phyloP scores from a whole-genome alignment of 2,797 vertebrate genomes.

The Delichon dasypus region DNA sequence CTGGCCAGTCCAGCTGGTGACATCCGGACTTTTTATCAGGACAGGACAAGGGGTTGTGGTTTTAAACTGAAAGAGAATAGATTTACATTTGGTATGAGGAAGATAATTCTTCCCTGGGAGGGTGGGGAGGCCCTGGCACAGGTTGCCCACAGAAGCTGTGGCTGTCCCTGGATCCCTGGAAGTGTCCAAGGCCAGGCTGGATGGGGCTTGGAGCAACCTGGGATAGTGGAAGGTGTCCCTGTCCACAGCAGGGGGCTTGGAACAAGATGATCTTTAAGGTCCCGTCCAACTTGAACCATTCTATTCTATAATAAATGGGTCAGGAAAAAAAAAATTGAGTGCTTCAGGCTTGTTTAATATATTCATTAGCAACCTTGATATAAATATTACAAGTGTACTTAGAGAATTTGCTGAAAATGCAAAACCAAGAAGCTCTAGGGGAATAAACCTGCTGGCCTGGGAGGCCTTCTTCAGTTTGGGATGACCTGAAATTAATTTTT shows the following conservation, averaged over 20 bases:
- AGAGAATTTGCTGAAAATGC: conserved; percentile 32
- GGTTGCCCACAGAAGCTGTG: not conserved
- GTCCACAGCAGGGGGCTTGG: fast-evolving
- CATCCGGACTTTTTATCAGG: not conserved
- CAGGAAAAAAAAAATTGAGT: not conserved
- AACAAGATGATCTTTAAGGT: not conserved
- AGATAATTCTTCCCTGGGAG: fast-evolving
- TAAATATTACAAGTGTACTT: not conserved
- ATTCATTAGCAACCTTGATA: conserved; percentile 6
- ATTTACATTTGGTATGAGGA: not conserved
- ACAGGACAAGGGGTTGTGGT: not conserved
- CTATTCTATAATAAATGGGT: not conserved
- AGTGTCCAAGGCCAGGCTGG: fast-evolving
- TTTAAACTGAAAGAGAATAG: not conserved
- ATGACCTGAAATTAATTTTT: conserved; percentile 40
- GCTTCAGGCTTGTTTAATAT: conserved; percentile 2
- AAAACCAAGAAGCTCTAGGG: not conserved
- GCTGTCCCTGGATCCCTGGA: not conserved
- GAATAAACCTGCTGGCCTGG: not conserved
- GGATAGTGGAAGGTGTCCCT: not conserved
- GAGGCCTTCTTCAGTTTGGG: not conserved
- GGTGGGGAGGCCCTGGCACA: fast-evolving
- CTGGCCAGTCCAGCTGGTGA: not conserved
- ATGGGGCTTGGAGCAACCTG: not conserved
- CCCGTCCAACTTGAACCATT: not conserved